Evolutionary conservation across 30 jellyfish, hydroid and myxozoan species (phyloP), one percentile per base, ranked within the genome.

Genomic region (Chironex yamaguchii): DNA sequence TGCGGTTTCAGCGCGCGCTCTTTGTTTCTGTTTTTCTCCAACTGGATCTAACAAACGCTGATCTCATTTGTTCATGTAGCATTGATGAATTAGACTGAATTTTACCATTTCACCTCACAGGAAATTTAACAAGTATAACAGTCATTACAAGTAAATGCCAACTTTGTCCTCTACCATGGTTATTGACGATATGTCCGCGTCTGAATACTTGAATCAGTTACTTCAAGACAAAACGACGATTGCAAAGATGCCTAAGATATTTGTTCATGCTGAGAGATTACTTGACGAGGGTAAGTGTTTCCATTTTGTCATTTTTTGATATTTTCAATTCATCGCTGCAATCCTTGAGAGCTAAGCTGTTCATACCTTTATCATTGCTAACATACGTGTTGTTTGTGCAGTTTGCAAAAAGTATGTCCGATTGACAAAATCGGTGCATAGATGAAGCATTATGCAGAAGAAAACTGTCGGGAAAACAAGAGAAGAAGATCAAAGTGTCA

Each of bases 241-340:
- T 0, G 87, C 99, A 12, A 94, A 94, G 71, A 94, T 94, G 99
- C 99, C 99, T 68, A 94, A 94, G 86, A 94, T 94, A 17, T 94
- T 94, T 51, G 90, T 94, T 27, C 99, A 94, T 84, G 85, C 99
- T 22, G 99, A 94, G 82, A 88, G 99, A 77, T 79, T 94, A 54
- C 96, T 94, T 30, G 99, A 94, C 53, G 99, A 94, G 67, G 99
- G 99, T 94, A 50, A 68, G 91, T 12, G 53, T 13, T 27, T 36
- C n/a, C n/a, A n/a, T n/a, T n/a, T n/a, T n/a, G n/a, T n/a, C n/a
- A n/a, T n/a, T n/a, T n/a, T n/a, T n/a, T n/a, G n/a, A n/a, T n/a
- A n/a, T n/a, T n/a, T n/a, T n/a, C n/a, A n/a, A n/a, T n/a, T n/a
- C n/a, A n/a, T n/a, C n/a, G n/a, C n/a, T n/a, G n/a, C n/a, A n/a